phyloP scores from a whole-genome alignment of 2,797 vertebrate genomes.

The Parauchenoglanis punctatus region DNA sequence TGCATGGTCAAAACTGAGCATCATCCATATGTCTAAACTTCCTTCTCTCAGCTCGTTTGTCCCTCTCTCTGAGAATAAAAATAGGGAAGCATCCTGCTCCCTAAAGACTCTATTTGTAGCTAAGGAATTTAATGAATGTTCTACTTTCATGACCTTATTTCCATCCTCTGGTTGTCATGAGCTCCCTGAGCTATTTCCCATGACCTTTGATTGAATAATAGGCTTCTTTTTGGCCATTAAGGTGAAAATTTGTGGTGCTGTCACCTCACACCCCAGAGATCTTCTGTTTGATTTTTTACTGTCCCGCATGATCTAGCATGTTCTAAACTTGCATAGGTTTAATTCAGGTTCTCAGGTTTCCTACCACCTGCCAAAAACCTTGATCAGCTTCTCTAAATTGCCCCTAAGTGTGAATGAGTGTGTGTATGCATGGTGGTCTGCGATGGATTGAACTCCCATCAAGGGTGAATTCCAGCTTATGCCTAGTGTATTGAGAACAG shows the following conservation, averaged over 20 bases:
- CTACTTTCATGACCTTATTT: constrained; percentile 45
- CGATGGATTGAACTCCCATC: neutral
- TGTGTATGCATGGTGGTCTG: too few relatives aligned
- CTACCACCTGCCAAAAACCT: too few relatives aligned
- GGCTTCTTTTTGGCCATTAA: constrained; percentile 9
- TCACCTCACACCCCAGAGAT: neutral
- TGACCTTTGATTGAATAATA: constrained; percentile 40
- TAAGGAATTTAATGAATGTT: constrained; percentile 44
- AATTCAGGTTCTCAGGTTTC: neutral
- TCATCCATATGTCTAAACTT: constrained; percentile 1
- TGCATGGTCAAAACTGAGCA: neutral
- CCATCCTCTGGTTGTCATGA: constrained; percentile 25
- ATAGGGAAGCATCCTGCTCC: constrained; percentile 19
- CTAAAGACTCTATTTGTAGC: constrained; percentile 38
- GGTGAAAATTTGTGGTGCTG: too few relatives aligned
- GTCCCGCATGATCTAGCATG: neutral
- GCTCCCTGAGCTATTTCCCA: constrained; percentile 23
- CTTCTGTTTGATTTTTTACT: neutral
- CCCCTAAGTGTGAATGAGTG: neutral
- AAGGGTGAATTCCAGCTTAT: neutral
- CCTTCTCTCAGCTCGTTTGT: neutral
- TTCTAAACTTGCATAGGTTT: neutral
- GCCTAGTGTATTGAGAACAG: neutral
- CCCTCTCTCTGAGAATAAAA: neutral
- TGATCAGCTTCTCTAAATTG: neutral